phyloP scores from a whole-genome alignment of 2,113 vertebrate genomes.

The Rhynchopsitta pachyrhyncha region DNA sequence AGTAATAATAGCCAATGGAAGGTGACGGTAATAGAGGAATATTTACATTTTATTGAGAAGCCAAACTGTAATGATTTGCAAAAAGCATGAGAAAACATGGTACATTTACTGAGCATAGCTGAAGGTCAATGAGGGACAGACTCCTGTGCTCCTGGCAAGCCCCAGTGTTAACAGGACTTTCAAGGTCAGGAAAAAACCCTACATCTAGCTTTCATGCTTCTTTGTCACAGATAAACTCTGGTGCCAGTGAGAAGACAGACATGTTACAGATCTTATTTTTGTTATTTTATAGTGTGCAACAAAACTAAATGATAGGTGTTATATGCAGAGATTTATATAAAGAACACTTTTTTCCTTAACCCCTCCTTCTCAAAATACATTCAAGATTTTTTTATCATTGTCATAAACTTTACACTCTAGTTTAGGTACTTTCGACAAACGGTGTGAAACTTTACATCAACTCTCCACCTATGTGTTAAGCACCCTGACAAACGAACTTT shows the following conservation, averaged over 20 bases:
- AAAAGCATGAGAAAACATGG: conserved; percentile 37
- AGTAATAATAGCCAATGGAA: conserved; percentile 91
- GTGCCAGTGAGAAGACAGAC: conserved; percentile 66
- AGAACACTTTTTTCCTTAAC: conserved; percentile 23
- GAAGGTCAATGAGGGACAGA: conserved; percentile 29
- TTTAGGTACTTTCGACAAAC: conserved; percentile 10
- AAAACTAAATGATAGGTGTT: conserved; percentile 35
- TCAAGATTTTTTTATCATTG: neutral
- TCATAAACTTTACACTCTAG: neutral
- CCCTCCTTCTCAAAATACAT: neutral
- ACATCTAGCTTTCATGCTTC: conserved; percentile 21
- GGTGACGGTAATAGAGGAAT: conserved; percentile 74
- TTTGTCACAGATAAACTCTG: conserved; percentile 16
- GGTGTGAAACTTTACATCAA: neutral
- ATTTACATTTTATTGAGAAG: neutral
- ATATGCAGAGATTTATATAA: conserved; percentile 65
- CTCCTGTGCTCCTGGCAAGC: neutral
- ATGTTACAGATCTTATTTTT: conserved; percentile 53
- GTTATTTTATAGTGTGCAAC: conserved; percentile 20
- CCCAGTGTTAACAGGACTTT: neutral
- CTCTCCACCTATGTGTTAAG: neutral
- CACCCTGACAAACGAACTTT: neutral
- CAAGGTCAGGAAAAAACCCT: neutral
- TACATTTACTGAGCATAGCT: conserved; percentile 37
- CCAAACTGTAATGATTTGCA: conserved; percentile 21